These are phyloP conservation scores for Unio pictorum DNA, from an alignment of 2,888 invertebrate genomes.

Conservation along the genomic window DNA sequence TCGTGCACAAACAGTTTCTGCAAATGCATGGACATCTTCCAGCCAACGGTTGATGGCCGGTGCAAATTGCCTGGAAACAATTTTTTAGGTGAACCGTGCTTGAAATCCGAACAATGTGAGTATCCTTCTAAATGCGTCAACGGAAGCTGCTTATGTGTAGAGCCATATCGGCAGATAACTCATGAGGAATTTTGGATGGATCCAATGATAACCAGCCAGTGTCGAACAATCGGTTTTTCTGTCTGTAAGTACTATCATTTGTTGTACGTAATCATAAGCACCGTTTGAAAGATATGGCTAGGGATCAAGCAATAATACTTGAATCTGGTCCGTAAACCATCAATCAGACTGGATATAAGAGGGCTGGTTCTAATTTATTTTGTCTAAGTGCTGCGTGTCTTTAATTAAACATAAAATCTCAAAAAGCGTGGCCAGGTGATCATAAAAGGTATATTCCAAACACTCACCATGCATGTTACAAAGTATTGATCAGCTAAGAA, in stretches of 20 bases:
- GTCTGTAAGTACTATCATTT: slow-evolving; percentile 25
- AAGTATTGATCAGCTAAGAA: too few species aligned
- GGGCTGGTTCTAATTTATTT: too few species aligned
- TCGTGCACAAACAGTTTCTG: slow-evolving; percentile 38
- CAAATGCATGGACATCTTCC: slow-evolving; percentile 28
- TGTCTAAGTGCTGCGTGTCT: too few species aligned
- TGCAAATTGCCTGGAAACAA: slow-evolving; percentile 28
- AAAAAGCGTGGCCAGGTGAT: too few species aligned
- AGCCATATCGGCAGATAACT: slow-evolving; percentile 32
- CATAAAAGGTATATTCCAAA: too few species aligned
- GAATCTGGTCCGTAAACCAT: too few species aligned
- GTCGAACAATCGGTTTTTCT: slow-evolving; percentile 31
- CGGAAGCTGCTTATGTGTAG: slow-evolving; percentile 39
- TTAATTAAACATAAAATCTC: too few species aligned
- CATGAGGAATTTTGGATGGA: slow-evolving; percentile 46
- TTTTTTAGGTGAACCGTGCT: slow-evolving; percentile 28
- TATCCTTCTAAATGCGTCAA: slow-evolving; percentile 38
- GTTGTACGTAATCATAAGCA: background rate
- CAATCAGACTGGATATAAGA: too few species aligned
- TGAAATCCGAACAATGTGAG: slow-evolving; percentile 30
- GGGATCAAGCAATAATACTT: too few species aligned
- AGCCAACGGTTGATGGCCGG: slow-evolving; percentile 42
- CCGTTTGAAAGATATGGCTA: background rate
- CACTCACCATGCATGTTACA: too few species aligned
- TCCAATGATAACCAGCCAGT: slow-evolving; percentile 37